These are phyloP conservation scores for Melanchra persicariae DNA, from an alignment of 2,888 invertebrate species.

Conservation along the genomic window DNA sequence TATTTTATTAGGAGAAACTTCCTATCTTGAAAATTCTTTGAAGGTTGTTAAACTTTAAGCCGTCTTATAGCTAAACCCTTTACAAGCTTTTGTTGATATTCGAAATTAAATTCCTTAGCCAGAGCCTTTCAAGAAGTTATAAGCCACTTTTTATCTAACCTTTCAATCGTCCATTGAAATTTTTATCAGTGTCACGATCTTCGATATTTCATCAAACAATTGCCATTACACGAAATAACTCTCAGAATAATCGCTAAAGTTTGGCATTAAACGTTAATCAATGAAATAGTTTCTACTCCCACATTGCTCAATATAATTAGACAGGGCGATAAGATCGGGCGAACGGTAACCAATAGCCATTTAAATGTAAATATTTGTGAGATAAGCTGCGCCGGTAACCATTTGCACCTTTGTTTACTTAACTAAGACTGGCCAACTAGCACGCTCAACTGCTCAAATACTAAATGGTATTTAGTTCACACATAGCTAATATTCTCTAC, in stretches of 20 bases:
- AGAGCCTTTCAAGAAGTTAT: slow-evolving; percentile 28
- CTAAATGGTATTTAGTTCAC: slow-evolving; percentile 66
- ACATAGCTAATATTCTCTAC: slow-evolving; percentile 55
- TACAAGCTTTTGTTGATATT: slow-evolving; percentile 31
- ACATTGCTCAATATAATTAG: slow-evolving; percentile 68
- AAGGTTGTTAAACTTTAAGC: slow-evolving; percentile 34
- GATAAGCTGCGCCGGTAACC: slow-evolving; percentile 59
- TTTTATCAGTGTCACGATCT: slow-evolving; percentile 53
- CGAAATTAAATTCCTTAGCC: slow-evolving; percentile 29
- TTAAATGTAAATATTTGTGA: slow-evolving; percentile 69
- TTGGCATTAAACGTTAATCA: slow-evolving; percentile 62
- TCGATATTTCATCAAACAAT: slow-evolving; percentile 59
- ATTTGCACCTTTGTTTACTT: slow-evolving; percentile 70
- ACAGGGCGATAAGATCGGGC: slow-evolving; percentile 64
- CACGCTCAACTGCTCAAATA: slow-evolving; percentile 61
- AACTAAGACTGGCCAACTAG: slow-evolving; percentile 61
- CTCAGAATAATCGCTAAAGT: slow-evolving; percentile 53
- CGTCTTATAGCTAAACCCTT: slow-evolving; percentile 11
- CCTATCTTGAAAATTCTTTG: slow-evolving; percentile 28
- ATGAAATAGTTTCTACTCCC: slow-evolving; percentile 63
- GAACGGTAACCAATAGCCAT: slow-evolving; percentile 64
- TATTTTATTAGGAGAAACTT: slow-evolving; percentile 51
- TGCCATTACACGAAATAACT: slow-evolving; percentile 60
- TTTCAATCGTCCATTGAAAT: slow-evolving; percentile 38
- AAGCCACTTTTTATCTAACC: slow-evolving; percentile 26